Conservation (phyloP, 2,888 invertebrate genomes). For the Sipunculus nudus region DNA sequence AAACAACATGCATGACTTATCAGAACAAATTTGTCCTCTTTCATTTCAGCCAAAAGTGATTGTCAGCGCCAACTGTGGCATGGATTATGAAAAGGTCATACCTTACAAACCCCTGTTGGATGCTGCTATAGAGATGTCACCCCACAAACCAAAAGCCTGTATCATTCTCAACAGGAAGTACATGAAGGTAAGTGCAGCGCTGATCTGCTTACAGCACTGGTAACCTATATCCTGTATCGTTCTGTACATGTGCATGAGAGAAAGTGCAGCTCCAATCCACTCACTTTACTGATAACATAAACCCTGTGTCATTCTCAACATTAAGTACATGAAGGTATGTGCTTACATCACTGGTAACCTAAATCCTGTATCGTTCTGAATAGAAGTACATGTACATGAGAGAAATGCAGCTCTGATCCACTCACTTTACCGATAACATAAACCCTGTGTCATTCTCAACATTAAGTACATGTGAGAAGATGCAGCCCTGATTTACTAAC, state of each 20-base stretch:
- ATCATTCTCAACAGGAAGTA: slow-evolving; percentile 78
- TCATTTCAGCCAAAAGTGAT: slow-evolving; percentile 80
- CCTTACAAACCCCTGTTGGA: slow-evolving; percentile 85
- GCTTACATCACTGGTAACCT: too few relatives aligned
- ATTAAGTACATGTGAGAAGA: too few relatives aligned
- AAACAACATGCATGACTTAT: too few relatives aligned
- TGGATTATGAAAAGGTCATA: slow-evolving; percentile 86
- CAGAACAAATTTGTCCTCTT: too few relatives aligned
- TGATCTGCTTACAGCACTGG: not conserved
- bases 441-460: too few relatives aligned
- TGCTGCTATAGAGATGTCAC: slow-evolving; percentile 78
- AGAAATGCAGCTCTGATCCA: too few relatives aligned
- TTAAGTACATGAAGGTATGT: too few relatives aligned
- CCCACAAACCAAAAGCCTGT: slow-evolving; percentile 80
- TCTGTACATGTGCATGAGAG: not conserved
- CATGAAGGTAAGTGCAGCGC: slow-evolving; percentile 23
- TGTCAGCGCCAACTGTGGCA: slow-evolving; percentile 88
- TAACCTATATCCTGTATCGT: not conserved
- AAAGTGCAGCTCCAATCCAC: not conserved
- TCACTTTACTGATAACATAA: not conserved
- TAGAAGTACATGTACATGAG: too few relatives aligned
- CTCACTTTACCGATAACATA: too few relatives aligned
- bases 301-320: not conserved
- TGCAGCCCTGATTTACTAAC: too few relatives aligned
- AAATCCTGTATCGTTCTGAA: too few relatives aligned